Evolutionary conservation across 1,140 invertebrate genomes (phyloP).

Genomic region (Megalopta genalis): DNA sequence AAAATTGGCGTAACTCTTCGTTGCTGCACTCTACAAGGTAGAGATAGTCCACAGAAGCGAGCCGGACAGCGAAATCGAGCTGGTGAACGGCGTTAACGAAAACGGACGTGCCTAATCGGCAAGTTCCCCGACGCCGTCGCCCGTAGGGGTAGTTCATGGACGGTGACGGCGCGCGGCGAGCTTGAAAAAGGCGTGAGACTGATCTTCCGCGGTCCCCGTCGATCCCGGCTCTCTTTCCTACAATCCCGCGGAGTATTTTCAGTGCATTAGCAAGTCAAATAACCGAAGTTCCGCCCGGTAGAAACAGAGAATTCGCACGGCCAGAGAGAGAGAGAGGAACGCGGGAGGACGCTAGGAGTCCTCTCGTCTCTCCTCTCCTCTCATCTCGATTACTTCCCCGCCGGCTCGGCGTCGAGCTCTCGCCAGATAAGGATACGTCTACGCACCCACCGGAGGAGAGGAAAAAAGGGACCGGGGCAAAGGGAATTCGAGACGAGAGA

Average conservation of each 20-base stretch:
- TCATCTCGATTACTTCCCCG: slow-evolving; percentile 26
- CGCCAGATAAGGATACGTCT: slow-evolving; percentile 49
- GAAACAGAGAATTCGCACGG: slow-evolving; percentile 50
- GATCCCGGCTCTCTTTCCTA: slow-evolving; percentile 24
- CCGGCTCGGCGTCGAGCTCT: neutral
- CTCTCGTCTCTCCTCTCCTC: slow-evolving; percentile 9
- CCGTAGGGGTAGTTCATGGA: no score
- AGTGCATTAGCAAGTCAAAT: slow-evolving; percentile 74
- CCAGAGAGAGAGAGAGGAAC: neutral
- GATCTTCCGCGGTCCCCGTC: slow-evolving; percentile 21
- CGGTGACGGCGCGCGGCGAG: slow-evolving; percentile 21
- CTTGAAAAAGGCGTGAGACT: slow-evolving; percentile 45
- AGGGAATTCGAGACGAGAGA: slow-evolving; percentile 33
- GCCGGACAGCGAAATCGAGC: neutral
- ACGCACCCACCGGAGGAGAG: slow-evolving; percentile 24
- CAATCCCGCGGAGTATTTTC: slow-evolving; percentile 68
- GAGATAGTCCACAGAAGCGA: no score
- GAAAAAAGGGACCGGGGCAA: slow-evolving; percentile 25
- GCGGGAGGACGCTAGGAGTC: slow-evolving; percentile 18
- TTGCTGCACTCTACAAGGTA: no score
- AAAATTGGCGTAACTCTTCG: no score
- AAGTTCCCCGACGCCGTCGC: neutral
- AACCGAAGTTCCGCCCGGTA: slow-evolving; percentile 59
- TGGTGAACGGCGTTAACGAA: neutral
- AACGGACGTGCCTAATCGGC: neutral